phyloP scores from a whole-genome alignment of 1,140 invertebrate species.

The Heliconius himera region DNA sequence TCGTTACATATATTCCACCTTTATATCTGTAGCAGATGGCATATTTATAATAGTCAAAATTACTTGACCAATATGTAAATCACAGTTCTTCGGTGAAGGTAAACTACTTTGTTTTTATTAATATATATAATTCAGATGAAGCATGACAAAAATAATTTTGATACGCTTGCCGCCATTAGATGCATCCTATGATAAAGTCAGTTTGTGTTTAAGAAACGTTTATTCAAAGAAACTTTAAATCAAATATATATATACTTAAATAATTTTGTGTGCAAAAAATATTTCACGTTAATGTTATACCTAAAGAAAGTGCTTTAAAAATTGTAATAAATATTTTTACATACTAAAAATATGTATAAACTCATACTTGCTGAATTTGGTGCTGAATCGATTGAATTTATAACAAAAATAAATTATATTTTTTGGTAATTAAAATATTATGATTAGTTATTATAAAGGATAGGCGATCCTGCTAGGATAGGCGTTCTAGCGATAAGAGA shows the following conservation, averaged over 20 bases:
- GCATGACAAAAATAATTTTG: slow-evolving; percentile 26
- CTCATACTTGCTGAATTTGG: too few species aligned
- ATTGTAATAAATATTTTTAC: too few species aligned
- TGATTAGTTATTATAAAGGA: too few species aligned
- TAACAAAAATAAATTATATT: too few species aligned
- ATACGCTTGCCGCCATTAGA: background rate
- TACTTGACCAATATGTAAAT: slow-evolving; percentile 36
- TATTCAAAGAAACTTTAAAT: background rate
- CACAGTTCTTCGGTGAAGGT: slow-evolving; percentile 33
- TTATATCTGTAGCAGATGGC: slow-evolving; percentile 39
- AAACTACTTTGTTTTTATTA: slow-evolving; percentile 25
- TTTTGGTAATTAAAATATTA: too few species aligned
- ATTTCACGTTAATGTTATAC: too few species aligned
- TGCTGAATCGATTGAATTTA: too few species aligned
- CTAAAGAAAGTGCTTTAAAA: too few species aligned
- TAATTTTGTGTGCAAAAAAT: background rate
- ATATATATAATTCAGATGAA: slow-evolving; percentile 13
- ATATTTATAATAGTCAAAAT: slow-evolving; percentile 24
- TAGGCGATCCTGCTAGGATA: too few species aligned
- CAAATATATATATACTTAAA: background rate
- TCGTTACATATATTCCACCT: slow-evolving; percentile 16
- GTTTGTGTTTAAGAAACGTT: background rate
- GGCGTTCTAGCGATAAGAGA: too few species aligned
- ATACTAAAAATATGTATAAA: too few species aligned
- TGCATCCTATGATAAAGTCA: slow-evolving; percentile 11